Evolutionary conservation across 2,797 vertebrate species (phyloP).

Genomic region (Phaenicophaeus curvirostris): DNA sequence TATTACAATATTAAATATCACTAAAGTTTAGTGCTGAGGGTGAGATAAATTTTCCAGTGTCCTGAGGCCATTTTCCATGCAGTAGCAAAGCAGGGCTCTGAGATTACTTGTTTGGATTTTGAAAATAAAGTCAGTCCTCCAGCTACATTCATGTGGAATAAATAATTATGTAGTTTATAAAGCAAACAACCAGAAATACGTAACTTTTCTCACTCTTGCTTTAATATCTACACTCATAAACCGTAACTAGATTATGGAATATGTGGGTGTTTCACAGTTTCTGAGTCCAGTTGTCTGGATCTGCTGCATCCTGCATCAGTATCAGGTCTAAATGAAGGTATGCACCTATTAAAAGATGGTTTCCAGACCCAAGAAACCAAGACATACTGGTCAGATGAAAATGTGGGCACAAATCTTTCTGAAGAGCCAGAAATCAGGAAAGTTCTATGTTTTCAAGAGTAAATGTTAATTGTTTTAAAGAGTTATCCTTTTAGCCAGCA

Average conservation of each 20-base stretch:
- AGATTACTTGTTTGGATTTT: background rate
- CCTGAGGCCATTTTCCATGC: background rate
- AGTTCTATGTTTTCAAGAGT: background rate
- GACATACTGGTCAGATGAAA: background rate
- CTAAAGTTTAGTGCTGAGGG: background rate
- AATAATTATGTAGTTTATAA: background rate
- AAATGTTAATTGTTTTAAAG: background rate
- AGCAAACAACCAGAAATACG: background rate
- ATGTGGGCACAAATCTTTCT: background rate
- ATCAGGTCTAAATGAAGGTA: background rate
- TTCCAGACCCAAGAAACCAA: background rate
- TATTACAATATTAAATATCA: background rate
- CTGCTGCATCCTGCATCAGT: background rate
- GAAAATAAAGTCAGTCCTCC: background rate
- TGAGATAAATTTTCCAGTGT: background rate
- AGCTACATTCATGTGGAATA: background rate
- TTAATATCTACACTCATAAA: background rate
- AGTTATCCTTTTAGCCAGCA: background rate
- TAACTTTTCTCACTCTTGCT: background rate
- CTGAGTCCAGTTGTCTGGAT: background rate
- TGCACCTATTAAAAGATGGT: background rate
- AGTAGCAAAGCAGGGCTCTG: background rate
- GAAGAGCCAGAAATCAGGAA: background rate
- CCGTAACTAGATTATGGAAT: background rate
- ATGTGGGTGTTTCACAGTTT: background rate